These are phyloP conservation scores for Polia nebulosa DNA, from an alignment of 2,888 invertebrate genomes.

Conservation along the genomic window DNA sequence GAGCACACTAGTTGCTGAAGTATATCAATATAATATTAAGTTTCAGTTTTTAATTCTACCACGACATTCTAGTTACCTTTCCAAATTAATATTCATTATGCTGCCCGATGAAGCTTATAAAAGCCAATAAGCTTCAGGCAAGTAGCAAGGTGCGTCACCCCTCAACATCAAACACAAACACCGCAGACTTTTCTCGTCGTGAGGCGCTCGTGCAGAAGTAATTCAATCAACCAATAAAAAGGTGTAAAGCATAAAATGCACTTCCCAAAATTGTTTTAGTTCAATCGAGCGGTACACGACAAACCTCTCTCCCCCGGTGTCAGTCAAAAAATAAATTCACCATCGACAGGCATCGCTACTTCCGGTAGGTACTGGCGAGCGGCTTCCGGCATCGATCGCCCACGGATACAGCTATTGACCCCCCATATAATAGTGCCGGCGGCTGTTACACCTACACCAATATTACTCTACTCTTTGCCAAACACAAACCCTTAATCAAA, in stretches of 20 bases:
- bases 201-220: conserved; percentile 35
- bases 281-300: conserved; percentile 55
- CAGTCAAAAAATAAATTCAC: conserved; percentile 74
- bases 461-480: conserved; percentile 70
- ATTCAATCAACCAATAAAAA: conserved; percentile 50
- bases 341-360: conserved; percentile 70
- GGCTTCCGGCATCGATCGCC: conserved; percentile 83
- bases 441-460: conserved; percentile 71
- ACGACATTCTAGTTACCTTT: neutral
- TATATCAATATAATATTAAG: too few species aligned
- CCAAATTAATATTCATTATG: conserved; percentile 4
- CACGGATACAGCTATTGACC: conserved; percentile 82
- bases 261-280: conserved; percentile 64
- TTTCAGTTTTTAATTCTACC: neutral
- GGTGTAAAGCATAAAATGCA: conserved; percentile 55
- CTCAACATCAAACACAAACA: conserved; percentile 25
- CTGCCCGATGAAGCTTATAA: conserved; percentile 4
- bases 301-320: conserved; percentile 62
- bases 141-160: conserved; percentile 15
- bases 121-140: conserved; percentile 27
- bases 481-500: conserved; percentile 59
- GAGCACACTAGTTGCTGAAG: too few species aligned
- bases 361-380: conserved; percentile 76
- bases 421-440: conserved; percentile 77
- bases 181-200: neutral